Evolutionary conservation across 2,797 vertebrate genomes (phyloP).

Genomic region (Ctenopoma kingsleyae): DNA sequence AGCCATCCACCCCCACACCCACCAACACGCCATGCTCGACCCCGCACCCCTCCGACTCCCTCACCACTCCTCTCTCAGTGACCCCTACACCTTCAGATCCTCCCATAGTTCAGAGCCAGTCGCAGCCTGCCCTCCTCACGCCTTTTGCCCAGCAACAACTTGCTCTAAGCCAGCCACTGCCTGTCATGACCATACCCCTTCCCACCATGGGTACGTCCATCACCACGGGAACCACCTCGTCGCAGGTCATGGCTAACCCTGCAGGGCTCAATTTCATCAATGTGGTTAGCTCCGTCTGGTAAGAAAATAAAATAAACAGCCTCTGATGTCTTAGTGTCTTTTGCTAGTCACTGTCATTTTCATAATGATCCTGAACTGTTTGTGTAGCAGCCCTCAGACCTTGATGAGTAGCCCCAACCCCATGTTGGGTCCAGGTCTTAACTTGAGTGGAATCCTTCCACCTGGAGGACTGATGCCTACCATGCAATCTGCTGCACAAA

Average conservation of each 20-base stretch:
- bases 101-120: slow-evolving; percentile 84
- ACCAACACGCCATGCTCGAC: slow-evolving; percentile 96
- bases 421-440: slow-evolving; percentile 93
- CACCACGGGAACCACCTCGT: slow-evolving; percentile 92
- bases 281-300: slow-evolving; percentile 96
- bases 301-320: slow-evolving; percentile 25
- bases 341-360: background rate
- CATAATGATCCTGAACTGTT: slow-evolving; percentile 27
- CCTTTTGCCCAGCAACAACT: slow-evolving; percentile 95
- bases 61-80: slow-evolving; percentile 88
- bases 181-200: slow-evolving; percentile 97
- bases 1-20: slow-evolving; percentile 96
- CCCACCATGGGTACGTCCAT: slow-evolving; percentile 84
- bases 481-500: slow-evolving; percentile 92
- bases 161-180: slow-evolving; percentile 92
- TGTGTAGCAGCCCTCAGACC: slow-evolving; percentile 92
- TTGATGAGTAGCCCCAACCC: slow-evolving; percentile 95
- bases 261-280: slow-evolving; percentile 97
- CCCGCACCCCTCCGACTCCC: slow-evolving; percentile 91
- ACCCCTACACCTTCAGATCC: slow-evolving; percentile 91
- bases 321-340: background rate
- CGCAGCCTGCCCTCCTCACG: slow-evolving; percentile 90
- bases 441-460: slow-evolving; percentile 93
- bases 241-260: slow-evolving; percentile 94
- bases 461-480: slow-evolving; percentile 92